These are phyloP conservation scores for Stegodyphus mimosarum DNA, from an alignment of 1,140 invertebrate species.

Conservation along the genomic window DNA sequence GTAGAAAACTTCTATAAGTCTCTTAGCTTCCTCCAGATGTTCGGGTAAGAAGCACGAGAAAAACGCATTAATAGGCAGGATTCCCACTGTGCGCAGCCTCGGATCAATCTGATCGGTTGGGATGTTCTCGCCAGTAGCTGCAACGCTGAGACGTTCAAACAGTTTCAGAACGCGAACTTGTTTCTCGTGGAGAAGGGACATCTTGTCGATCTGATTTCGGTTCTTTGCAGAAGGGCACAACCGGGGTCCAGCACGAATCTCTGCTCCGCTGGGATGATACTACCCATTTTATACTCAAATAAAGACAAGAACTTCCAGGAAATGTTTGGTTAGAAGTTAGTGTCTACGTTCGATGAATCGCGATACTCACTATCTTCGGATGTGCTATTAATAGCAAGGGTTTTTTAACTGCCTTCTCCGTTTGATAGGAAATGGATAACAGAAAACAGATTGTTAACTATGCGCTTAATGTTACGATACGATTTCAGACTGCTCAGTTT, in stretches of 20 bases:
- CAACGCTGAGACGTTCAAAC: constrained; percentile 47
- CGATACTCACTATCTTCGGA: constrained; percentile 12
- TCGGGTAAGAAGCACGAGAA: constrained; percentile 67
- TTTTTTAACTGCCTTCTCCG: too few species aligned
- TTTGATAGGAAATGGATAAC: not conserved
- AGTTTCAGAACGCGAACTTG: constrained; percentile 51
- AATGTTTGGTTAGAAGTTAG: constrained; percentile 8
- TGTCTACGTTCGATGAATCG: constrained; percentile 21
- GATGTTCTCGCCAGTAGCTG: constrained; percentile 24
- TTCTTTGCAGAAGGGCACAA: constrained; percentile 39
- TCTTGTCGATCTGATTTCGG: constrained; percentile 11
- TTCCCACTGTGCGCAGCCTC: constrained; percentile 12
- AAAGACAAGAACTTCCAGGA: not conserved
- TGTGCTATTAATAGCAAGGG: constrained; percentile 27
- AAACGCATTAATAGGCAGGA: constrained; percentile 49
- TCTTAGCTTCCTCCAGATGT: constrained; percentile 61
- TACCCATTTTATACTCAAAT: constrained; percentile 10
- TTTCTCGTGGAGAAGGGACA: constrained; percentile 54
- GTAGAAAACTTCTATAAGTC: constrained; percentile 47
- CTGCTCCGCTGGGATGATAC: not conserved
- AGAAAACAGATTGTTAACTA: not conserved
- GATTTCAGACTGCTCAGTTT: too few species aligned
- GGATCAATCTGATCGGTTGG: constrained; percentile 34
- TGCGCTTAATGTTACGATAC: too few species aligned
- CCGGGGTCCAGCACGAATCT: constrained; percentile 34